Base-by-base conservation (phyloP, 2,888 invertebrate species). In the Imbricaverruca yamaguchii region DNA sequence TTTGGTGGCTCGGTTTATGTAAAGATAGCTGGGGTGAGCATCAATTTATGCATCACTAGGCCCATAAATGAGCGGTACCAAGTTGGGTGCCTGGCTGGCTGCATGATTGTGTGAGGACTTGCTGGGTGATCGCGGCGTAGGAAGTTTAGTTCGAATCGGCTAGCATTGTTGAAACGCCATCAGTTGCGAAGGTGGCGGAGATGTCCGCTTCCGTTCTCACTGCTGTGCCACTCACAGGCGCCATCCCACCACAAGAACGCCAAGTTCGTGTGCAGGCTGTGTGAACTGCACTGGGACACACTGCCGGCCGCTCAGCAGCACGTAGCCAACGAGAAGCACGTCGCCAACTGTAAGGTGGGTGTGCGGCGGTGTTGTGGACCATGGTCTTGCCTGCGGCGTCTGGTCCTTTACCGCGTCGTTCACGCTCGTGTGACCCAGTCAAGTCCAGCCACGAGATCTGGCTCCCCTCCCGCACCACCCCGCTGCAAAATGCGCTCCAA, bases 201-300 rank as follows among this genome's bases (percentile, higher is more conserved):
- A 4, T 39, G 2, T 39, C 39, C 4, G 39, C 4, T 61, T 61
- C 8, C 21, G 8, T 61, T 15, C 21, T 61, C 8, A 8, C 21
- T 61, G 3, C 18, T 8, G 61, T 61, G 18, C 18, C 18, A 8
- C 18, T 1, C 23, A 18, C 74, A 39, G 74, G 39, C 74, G 39
- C 74, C 74, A 6, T 8, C 21, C 1, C 74, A 21, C 74, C 74
- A 74, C 74, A 74, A 74, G 74, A 74, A 74, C 74, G 53, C 74
- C 39, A 74, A 74, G 74, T 74, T 23, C 21, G 18, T 39, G 53
- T 74, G 74, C 74, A 12, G 25, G 8, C 18, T 74, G 18, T 74
- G 74, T 13, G 74, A 74, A 1, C 53, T 74, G 53, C 74, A 74
- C 21, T 74, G 39, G 74, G 74, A 74, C 53, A 53, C 74, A 1